phyloP scores from a whole-genome alignment of 2,888 invertebrate genomes.

The Actias luna region DNA sequence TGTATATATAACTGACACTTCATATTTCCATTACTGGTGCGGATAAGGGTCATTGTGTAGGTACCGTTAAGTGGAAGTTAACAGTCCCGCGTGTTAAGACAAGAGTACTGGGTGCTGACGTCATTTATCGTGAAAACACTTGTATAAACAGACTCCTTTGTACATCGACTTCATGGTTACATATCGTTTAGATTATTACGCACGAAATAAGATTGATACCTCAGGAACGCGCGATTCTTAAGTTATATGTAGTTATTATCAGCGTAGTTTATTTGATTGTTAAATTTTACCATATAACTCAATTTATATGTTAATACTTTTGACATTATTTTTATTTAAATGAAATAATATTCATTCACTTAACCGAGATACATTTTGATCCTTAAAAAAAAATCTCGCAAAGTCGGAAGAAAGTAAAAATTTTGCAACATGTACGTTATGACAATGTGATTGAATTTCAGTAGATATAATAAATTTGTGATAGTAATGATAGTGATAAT shows the following conservation, averaged over 20 bases:
- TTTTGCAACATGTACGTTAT: too few species aligned
- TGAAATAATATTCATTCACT: too few species aligned
- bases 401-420: too few species aligned
- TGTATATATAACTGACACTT: constrained; percentile 24
- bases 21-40: constrained; percentile 28
- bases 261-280: too few species aligned
- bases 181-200: background rate
- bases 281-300: too few species aligned
- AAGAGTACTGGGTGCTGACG: constrained; percentile 34
- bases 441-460: too few species aligned
- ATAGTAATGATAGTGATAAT: too few species aligned
- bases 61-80: constrained; percentile 48
- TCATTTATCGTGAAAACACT: constrained; percentile 47
- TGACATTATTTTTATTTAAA: too few species aligned
- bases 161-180: constrained; percentile 19
- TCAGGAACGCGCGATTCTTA: background rate
- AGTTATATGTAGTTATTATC: background rate
- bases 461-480: too few species aligned
- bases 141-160: constrained; percentile 48
- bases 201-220: background rate
- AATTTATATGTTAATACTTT: too few species aligned
- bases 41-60: constrained; percentile 37
- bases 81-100: constrained; percentile 30
- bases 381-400: too few species aligned
- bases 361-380: too few species aligned